phyloP scores from a whole-genome alignment of 2,113 vertebrate genomes.

The Amphiprion percula region DNA sequence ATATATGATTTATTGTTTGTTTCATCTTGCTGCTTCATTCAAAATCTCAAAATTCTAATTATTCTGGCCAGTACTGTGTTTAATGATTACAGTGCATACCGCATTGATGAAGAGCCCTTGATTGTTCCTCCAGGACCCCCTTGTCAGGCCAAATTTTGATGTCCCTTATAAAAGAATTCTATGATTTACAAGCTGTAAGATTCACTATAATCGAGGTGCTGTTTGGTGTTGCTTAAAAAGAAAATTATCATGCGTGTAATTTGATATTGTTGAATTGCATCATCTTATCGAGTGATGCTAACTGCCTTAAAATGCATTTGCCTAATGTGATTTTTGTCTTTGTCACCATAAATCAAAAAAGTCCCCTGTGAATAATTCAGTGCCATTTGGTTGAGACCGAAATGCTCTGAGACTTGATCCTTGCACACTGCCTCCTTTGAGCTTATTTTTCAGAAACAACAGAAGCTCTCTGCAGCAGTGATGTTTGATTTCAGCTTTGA shows the following conservation, averaged over 20 bases:
- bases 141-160: neutral
- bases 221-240: slow-evolving; percentile 1
- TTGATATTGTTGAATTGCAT: slow-evolving; percentile 10
- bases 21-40: neutral
- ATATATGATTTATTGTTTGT: neutral
- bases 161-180: slow-evolving; percentile 7
- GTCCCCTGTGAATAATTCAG: slow-evolving; percentile 49
- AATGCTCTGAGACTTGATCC: slow-evolving; percentile 33
- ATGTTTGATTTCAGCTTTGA: slow-evolving; percentile 72
- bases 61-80: neutral
- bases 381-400: slow-evolving; percentile 51
- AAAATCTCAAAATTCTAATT: neutral
- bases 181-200: neutral
- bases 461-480: slow-evolving; percentile 49
- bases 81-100: neutral
- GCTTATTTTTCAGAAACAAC: slow-evolving; percentile 67
- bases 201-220: neutral
- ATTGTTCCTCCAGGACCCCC: neutral
- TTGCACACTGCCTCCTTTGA: slow-evolving; percentile 43
- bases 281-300: slow-evolving; percentile 16
- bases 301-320: slow-evolving; percentile 28
- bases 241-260: neutral
- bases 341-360: slow-evolving; percentile 29
- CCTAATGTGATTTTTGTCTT: slow-evolving; percentile 24
- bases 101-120: neutral